Evolutionary conservation across 1,140 invertebrate genomes (phyloP).

Genomic region (Lepidotrigona ventralis): DNA sequence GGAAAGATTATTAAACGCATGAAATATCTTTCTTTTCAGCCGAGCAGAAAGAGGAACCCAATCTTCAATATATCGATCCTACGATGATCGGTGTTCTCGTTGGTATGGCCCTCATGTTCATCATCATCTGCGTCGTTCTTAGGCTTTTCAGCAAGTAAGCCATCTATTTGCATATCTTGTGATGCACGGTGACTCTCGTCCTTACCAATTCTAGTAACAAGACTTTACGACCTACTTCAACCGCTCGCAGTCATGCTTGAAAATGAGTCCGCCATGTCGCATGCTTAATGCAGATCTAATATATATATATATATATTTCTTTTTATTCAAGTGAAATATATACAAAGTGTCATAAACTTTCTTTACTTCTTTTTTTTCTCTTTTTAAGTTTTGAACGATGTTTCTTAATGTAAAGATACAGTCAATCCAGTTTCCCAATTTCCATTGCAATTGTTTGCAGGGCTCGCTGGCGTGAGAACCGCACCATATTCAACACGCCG

Average conservation of each 20-base stretch:
- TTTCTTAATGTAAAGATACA: too few species aligned
- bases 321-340: not conserved
- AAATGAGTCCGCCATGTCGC: not conserved
- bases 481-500: slow-evolving; percentile 96
- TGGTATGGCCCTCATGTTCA: slow-evolving; percentile 95
- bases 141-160: slow-evolving; percentile 95
- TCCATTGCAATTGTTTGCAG: slow-evolving; percentile 80
- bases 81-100: slow-evolving; percentile 95
- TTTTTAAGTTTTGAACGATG: too few species aligned
- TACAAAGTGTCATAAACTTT: too few species aligned
- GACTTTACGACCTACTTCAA: slow-evolving; percentile 32
- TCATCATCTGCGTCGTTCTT: slow-evolving; percentile 95
- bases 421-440: not conserved
- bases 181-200: not conserved
- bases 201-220: slow-evolving; percentile 14
- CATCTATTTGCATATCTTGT: slow-evolving; percentile 34
- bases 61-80: slow-evolving; percentile 87
- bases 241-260: not conserved
- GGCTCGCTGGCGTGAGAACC: slow-evolving; percentile 93
- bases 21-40: slow-evolving; percentile 68
- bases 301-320: too few species aligned
- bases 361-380: too few species aligned
- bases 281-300: slow-evolving; percentile 18
- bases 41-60: slow-evolving; percentile 77
- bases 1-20: not conserved